Base-by-base conservation (phyloP, 2,797 vertebrate species). In the Arctocebus calabarensis region DNA sequence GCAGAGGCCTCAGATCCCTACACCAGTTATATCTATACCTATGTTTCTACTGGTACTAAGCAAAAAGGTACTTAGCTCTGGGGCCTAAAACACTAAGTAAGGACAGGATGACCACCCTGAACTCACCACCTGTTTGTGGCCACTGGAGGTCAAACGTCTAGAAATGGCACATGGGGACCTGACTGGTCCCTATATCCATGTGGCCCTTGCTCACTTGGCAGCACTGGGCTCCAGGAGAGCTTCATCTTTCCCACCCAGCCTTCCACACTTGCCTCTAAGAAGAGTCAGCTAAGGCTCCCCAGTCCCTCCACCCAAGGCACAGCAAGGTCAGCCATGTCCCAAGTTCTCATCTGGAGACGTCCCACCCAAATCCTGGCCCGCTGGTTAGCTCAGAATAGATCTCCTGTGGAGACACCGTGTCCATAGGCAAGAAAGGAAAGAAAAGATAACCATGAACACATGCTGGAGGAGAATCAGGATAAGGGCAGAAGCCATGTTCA, bases 401-500 rank as follows among this genome's bases (percentile, higher is more conserved):
- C 23, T n/a, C 61, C 52, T 14, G 4, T 5, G 68, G 74, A 29
- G 25, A 29, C 43, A 61, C 43, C 12, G 27, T 9, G 29, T 9
- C 62, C 20, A 13, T 5, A 82, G 48, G n/a, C 23, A 3, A 81
- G 32, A 66, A 52, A 52, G 32, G 22, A 82, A 10, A 43, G 59
- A 45, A 0, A 22, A 71, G 62, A 59, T 4, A 37, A 84, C n/a
- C 10, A 1, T 5, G 22, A 13, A 62, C 1, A 34, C 2, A 0
- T 2, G 25, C 32, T 29, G 20, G 62, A 84, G 17, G 22, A 52
- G 17, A 62, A 71, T 17, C 1, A 5, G 14, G 59, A 77, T n/a
- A 48, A 59, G 64, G n/a, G 2, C 2, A 82, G 34, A 25, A 74
- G 34, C 62, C 48, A 48, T 1, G 0, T 4, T 17, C 45, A 23